Evolutionary conservation across 2,113 vertebrate species (phyloP), one percentile per base, ranked within the genome.

Genomic region (Ranitomeya variabilis): DNA sequence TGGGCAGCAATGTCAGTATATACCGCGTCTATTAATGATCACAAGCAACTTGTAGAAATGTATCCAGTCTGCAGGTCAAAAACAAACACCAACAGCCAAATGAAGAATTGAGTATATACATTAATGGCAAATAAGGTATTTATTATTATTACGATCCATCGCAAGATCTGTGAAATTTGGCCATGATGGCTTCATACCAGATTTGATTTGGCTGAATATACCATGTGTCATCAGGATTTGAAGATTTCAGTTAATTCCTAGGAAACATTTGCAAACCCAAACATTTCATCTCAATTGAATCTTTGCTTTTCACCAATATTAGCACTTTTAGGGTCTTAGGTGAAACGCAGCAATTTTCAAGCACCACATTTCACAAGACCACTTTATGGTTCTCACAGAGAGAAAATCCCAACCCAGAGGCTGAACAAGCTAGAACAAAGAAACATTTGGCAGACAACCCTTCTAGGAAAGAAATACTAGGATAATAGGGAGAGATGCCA

Each of bases 401-500:
- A 76, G 73, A 76, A 88, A 88, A 45, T 66, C 87, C 45, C 62
- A 77, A 21, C 82, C 74, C 37, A 89, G n/a, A 78, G 71, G 18
- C 19, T 69, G 62, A 89, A 69, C 87, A 89, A 79, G 83, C 45
- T 7, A 69, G 87, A 64, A 85, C 81, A 85, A 83, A 88, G 60
- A 89, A 89, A 84, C 79, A n/a, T 55, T 85, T 89, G 87, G 87
- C 87, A 85, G 37, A 19, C 74, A 54, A 81, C 87, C 87, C 71
- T 89, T 85, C 87, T 84, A 89, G 87, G 87, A 89, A 88, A 89
- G 62, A 89, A 89, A 78, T 77, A 79, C 60, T 79, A 85, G 74
- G 60, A 89, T 45, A 76, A 74, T 23, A 62, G 23, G 60, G 64
- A 85, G 45, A 19, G 19, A 55, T 69, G 87, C 87, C 87, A 89